Conservation (phyloP, 2,888 invertebrate species). For the Spisula solida region DNA sequence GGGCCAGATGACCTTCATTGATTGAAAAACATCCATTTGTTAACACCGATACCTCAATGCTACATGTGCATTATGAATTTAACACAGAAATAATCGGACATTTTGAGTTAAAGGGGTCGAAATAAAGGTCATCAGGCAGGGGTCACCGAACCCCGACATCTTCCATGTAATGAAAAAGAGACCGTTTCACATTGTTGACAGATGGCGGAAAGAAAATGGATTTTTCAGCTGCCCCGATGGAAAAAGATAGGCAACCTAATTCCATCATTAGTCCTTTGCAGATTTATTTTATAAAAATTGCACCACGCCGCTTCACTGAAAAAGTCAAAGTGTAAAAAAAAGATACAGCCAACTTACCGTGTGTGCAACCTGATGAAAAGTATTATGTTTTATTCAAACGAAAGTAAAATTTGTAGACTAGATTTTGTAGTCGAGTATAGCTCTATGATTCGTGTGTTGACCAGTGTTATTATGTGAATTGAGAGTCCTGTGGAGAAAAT, state of each 20-base stretch:
- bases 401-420: no score
- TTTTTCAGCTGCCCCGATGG: conserved; percentile 37
- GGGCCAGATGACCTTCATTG: background rate
- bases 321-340: no score
- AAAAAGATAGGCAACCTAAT: background rate
- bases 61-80: conserved; percentile 34
- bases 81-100: conserved; percentile 9
- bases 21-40: background rate
- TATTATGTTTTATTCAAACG: background rate
- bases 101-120: conserved; percentile 13
- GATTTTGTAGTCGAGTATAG: no score
- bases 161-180: conserved; percentile 37
- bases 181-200: conserved; percentile 22
- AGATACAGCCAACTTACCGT: no score
- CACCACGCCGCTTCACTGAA: no score
- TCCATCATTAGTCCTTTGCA: background rate
- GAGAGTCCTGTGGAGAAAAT: conserved; percentile 3
- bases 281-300: no score
- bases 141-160: conserved; percentile 33
- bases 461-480: background rate
- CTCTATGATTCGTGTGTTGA: no score
- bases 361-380: background rate
- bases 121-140: conserved; percentile 18
- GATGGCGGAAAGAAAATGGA: conserved; percentile 23
- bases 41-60: background rate